Evolutionary conservation across 1,140 invertebrate genomes (phyloP).

Genomic region (Cyclina sinensis): DNA sequence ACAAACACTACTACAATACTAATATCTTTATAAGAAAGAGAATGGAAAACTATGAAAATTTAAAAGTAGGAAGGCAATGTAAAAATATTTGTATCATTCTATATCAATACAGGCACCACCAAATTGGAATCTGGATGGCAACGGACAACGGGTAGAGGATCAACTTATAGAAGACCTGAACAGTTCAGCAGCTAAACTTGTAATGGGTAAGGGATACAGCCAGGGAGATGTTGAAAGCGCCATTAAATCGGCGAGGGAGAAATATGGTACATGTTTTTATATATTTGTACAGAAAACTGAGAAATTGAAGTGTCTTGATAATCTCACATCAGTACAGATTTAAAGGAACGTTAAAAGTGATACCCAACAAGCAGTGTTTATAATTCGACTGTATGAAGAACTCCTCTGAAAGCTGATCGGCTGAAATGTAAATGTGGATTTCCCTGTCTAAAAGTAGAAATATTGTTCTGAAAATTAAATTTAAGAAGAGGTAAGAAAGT

Average conservation of each 20-base stretch:
- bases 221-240: not conserved
- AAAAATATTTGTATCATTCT: not conserved
- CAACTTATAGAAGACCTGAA: not conserved
- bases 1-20: not conserved
- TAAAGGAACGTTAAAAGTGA: no score
- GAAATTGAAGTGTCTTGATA: no score
- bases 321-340: no score
- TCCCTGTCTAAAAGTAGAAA: no score
- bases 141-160: not conserved
- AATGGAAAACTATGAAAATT: not conserved
- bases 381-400: no score
- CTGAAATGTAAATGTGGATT: no score
- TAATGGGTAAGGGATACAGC: slow-evolving; percentile 14
- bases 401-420: no score
- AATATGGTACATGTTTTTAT: not conserved
- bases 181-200: not conserved
- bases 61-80: not conserved
- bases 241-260: not conserved
- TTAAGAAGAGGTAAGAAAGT: no score
- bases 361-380: no score
- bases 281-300: no score
- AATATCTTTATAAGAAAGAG: not conserved
- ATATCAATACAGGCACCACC: not conserved
- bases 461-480: no score
- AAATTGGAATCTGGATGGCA: not conserved